Conservation (phyloP, 2,113 vertebrate genomes). For the Pseudorasbora parva region DNA sequence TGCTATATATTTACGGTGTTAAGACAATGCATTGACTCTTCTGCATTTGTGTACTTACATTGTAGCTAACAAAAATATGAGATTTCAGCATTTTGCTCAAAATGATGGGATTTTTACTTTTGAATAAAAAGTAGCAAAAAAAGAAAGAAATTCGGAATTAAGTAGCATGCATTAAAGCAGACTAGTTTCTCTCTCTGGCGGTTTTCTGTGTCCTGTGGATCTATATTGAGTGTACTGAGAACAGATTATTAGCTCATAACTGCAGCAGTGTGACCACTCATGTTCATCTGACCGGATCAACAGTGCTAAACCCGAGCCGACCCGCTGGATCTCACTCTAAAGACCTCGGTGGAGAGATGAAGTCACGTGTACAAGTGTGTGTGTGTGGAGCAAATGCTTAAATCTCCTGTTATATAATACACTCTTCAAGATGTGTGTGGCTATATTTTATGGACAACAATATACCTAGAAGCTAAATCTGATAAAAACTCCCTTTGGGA, state of each 20-base stretch:
- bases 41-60: no score
- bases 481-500: not conserved
- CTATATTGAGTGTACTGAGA: constrained; percentile 1
- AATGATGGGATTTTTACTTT: no score
- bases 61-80: no score
- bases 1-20: no score
- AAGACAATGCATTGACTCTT: no score
- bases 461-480: not conserved
- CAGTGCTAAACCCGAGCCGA: not conserved
- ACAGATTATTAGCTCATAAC: constrained; percentile 14
- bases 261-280: not conserved
- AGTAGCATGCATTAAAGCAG: not conserved
- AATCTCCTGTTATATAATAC: not conserved
- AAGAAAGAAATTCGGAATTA: no score
- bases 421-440: not conserved
- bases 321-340: not conserved
- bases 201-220: not conserved
- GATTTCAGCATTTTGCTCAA: no score
- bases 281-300: constrained; percentile 8
- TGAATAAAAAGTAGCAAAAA: no score
- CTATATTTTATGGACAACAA: not conserved
- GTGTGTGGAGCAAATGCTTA: not conserved
- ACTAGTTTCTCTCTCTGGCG: not conserved
- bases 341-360: not conserved
- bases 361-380: not conserved